phyloP scores from a whole-genome alignment of 2,113 vertebrate genomes.

The Lates calcarifer region DNA sequence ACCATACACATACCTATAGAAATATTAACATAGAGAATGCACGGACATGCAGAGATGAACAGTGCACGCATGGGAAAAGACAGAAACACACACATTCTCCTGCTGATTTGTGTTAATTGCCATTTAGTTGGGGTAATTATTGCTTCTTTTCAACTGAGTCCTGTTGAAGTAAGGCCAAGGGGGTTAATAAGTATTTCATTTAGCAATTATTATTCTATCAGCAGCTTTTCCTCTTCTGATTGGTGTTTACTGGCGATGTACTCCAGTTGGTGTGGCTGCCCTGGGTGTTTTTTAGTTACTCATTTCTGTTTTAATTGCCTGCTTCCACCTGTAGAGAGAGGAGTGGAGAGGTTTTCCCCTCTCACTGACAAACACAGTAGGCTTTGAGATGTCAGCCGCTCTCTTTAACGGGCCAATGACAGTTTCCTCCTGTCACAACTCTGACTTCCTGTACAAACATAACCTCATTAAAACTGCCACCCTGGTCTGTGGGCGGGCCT shows the following conservation, averaged over 20 bases:
- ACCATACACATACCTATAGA: conserved; percentile 3
- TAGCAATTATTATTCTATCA: conserved; percentile 72
- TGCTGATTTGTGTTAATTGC: conserved; percentile 67
- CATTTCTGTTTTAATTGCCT: conserved; percentile 81
- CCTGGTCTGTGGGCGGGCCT: conserved; percentile 81
- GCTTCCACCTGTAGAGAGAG: conserved; percentile 80
- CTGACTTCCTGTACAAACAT: conserved; percentile 83
- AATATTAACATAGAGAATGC: background rate
- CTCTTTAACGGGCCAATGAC: conserved; percentile 83
- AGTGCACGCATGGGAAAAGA: background rate
- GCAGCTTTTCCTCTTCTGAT: conserved; percentile 64
- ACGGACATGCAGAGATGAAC: background rate
- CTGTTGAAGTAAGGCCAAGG: conserved; percentile 56
- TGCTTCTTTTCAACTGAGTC: conserved; percentile 56
- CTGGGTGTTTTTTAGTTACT: conserved; percentile 66
- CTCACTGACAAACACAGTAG: conserved; percentile 75
- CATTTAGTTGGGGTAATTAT: conserved; percentile 64
- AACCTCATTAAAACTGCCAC: conserved; percentile 86
- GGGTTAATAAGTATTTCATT: conserved; percentile 72
- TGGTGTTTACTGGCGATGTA: conserved; percentile 68
- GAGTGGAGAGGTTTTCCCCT: conserved; percentile 72
- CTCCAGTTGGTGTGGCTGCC: conserved; percentile 57
- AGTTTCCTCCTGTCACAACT: conserved; percentile 85
- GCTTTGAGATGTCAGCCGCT: conserved; percentile 82
- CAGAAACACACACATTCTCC: conserved; percentile 13